Base-by-base conservation (phyloP, 2,113 vertebrate species). In the Hipposideros armiger region DNA sequence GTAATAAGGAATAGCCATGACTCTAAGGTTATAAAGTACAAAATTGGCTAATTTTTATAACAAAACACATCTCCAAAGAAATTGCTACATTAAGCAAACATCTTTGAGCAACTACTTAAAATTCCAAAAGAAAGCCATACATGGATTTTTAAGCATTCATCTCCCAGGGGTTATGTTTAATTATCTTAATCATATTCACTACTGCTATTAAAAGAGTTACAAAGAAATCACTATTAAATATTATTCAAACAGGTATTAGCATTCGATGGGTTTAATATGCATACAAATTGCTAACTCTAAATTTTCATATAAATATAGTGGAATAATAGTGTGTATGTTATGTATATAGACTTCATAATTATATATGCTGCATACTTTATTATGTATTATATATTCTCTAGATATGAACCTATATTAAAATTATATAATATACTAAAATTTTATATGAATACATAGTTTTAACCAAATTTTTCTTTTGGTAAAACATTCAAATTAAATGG, bases 21-120 rank as follows among this genome's bases (percentile, higher is more conserved):
- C 11, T 89, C 47, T 76, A 76, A 74, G 19, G 19, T 92, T 76
- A 50, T 47, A 40, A 82, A 83, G 30, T 58, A 67, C 22, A 78
- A 28, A 72, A 66, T 50, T 90, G 6, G 20, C 11, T 24, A 26
- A 32, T 78, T 73, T 84, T 17, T 93, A 7, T 84, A 73, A 62
- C 36, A 45, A 62, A 90, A 90, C 4, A 66, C 26, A 26, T 42
- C 26, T 87, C 78, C 24, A 83, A 69, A 90, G 47, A 77, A 94
- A 90, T 83, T 83, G 3, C 19, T 91, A 30, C 24, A 84, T 91
- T 70, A 69, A 4, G 17, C 30, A 86, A 87, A 73, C 6, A 40
- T 60, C 72, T 73, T 45, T 83, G n/a, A 87, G 15, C 77, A 87
- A 80, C 50, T 74, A 92, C 36, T 94, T 95, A 87, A 90, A 90